A percentile compares a stretch with the other conserved stretches of the same genome.
Evolutionary conservation across 92 coral and sea anemone genomes (phyloP).

Genomic region (Actinostola sp.): DNA sequence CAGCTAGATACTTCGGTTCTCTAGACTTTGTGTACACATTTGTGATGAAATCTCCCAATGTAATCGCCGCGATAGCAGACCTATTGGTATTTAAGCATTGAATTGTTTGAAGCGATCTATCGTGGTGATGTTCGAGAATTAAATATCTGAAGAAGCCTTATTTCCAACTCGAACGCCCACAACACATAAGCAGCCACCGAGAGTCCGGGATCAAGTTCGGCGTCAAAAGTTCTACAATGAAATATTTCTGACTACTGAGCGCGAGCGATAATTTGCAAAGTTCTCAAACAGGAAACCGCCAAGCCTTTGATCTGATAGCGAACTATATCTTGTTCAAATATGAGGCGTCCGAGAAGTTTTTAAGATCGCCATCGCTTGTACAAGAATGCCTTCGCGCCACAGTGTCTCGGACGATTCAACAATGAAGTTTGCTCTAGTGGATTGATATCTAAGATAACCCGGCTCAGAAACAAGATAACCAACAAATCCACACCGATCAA

Average conservation of each 20-base stretch:
- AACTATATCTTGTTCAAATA: constrained; percentile 74
- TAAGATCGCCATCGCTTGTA: constrained; percentile 35
- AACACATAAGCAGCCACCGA: constrained; percentile 60
- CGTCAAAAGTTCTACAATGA: constrained; percentile 44
- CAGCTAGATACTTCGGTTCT: constrained; percentile 71
- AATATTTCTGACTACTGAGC: constrained; percentile 43
- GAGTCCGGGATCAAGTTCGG: constrained; percentile 46
- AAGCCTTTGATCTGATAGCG: constrained; percentile 73
- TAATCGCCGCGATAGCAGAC: constrained; percentile 81
- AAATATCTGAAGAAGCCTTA: constrained; percentile 41
- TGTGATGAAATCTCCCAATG: constrained; percentile 85
- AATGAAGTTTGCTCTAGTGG: constrained; percentile 25
- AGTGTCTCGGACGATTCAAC: constrained; percentile 21
- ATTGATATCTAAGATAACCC: constrained; percentile 18
- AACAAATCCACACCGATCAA: constrained; percentile 24
- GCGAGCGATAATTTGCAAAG: constrained; percentile 86
- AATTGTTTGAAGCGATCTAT: constrained; percentile 68
- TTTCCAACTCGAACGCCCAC: constrained; percentile 60
- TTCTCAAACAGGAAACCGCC: constrained; percentile 85
- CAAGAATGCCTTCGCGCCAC: constrained; percentile 24
- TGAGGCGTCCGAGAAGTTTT: constrained; percentile 14
- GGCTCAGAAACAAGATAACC: constrained; percentile 10
- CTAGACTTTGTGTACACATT: constrained; percentile 83
- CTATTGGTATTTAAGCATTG: constrained; percentile 76
- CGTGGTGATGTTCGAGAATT: constrained; percentile 66